A percentile compares a stretch with the other conserved stretches of the same genome.
phyloP scores from a whole-genome alignment of 2,888 invertebrate species.

The Drosophila percnosoma region DNA sequence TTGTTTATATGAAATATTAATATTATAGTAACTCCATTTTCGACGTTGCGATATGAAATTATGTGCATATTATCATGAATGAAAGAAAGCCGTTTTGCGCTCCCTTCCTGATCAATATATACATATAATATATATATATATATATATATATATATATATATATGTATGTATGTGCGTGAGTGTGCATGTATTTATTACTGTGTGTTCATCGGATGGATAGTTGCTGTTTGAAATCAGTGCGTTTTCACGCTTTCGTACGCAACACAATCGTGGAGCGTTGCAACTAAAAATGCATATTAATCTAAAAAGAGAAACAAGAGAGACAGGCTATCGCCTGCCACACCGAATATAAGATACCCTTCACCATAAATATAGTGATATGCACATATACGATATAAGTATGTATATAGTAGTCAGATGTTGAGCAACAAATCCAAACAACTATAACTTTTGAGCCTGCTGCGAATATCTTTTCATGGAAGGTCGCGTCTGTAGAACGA shows the following conservation, averaged over 20 bases:
- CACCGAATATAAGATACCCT: not conserved
- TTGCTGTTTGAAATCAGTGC: constrained; percentile 36
- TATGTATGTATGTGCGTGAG: no score
- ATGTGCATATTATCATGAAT: not conserved
- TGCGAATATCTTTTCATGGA: not conserved
- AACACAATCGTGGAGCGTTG: constrained; percentile 33
- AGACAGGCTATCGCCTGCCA: not conserved
- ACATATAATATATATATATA: not conserved
- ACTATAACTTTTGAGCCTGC: not conserved
- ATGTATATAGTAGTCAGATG: not conserved
- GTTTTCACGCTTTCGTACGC: constrained; percentile 66
- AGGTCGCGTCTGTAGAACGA: not conserved
- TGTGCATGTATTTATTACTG: constrained; percentile 1
- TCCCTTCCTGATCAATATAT: constrained; percentile 3
- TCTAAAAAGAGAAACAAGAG: not conserved
- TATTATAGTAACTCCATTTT: not conserved
- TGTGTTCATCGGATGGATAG: constrained; percentile 36
- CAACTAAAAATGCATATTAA: constrained; percentile 15
- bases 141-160: not conserved
- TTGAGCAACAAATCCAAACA: not conserved
- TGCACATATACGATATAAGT: not conserved
- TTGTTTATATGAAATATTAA: not conserved
- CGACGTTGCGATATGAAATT: not conserved
- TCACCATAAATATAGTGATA: not conserved
- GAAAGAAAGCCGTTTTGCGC: not conserved